A percentile compares a stretch with the other conserved stretches of the same genome.
phyloP scores from a whole-genome alignment of 2,113 vertebrate genomes.

The Fulica atra region DNA sequence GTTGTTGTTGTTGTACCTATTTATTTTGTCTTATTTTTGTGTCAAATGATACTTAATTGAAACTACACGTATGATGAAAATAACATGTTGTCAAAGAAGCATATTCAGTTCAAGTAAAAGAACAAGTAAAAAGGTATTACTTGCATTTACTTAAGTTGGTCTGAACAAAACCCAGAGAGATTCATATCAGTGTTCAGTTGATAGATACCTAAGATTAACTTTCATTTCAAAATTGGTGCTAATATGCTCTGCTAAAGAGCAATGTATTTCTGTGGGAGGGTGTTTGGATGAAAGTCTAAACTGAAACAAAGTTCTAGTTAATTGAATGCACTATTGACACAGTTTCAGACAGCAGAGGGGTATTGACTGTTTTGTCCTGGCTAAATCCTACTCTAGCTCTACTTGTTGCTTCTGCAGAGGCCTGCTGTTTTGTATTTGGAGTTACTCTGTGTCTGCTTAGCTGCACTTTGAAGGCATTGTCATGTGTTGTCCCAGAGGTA shows the following conservation, averaged over 20 bases:
- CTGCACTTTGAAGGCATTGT: not conserved
- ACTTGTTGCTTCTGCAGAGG: not conserved
- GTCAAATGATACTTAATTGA: not conserved
- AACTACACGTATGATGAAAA: not conserved
- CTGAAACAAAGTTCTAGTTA: not conserved
- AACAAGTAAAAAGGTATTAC: not conserved
- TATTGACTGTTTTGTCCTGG: not conserved
- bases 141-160: not conserved
- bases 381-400: not conserved
- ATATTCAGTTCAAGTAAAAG: not conserved
- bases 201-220: not conserved
- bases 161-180: not conserved
- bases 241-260: not conserved
- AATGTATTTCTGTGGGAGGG: not conserved
- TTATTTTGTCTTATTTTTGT: not conserved
- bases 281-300: not conserved
- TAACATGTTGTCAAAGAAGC: not conserved
- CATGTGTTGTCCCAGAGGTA: not conserved
- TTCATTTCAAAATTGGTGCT: not conserved
- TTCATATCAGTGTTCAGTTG: not conserved
- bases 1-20: not conserved
- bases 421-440: not conserved
- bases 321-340: fast-evolving
- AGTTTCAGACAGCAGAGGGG: not conserved
- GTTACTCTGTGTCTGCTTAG: not conserved